These are phyloP conservation scores for Ceriagrion tenellum DNA, from an alignment of 2,888 invertebrate genomes.

Conservation along the genomic window DNA sequence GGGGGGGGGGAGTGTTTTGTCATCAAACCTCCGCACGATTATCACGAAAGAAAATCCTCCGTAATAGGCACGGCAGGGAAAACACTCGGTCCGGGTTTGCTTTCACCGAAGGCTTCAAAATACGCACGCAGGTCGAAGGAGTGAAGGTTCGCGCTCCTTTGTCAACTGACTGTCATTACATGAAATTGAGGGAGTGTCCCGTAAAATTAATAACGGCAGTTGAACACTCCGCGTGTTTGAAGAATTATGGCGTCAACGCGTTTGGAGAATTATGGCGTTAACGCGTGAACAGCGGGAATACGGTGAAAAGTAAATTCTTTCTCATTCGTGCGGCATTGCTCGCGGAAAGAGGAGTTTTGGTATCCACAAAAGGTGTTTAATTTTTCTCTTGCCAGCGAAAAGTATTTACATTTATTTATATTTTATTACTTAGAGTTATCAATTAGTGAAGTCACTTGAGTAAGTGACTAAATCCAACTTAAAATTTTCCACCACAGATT, in stretches of 20 bases:
- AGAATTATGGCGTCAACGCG: not conserved
- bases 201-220: not conserved
- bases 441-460: no score
- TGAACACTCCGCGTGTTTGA: not conserved
- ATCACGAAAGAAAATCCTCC: not conserved
- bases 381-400: not conserved
- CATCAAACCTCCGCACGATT: not conserved
- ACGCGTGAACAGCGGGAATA: not conserved
- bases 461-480: no score
- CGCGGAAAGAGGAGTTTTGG: not conserved
- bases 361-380: not conserved
- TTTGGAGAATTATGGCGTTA: not conserved
- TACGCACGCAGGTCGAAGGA: not conserved
- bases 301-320: not conserved
- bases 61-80: slow-evolving; percentile 21
- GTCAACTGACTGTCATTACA: not conserved
- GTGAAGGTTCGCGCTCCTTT: not conserved
- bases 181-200: not conserved
- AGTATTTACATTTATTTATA: no score
- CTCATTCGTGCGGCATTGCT: not conserved
- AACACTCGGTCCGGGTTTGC: not conserved
- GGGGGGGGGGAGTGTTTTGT: not conserved
- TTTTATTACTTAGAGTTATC: not conserved
- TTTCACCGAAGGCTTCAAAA: not conserved
- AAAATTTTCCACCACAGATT: no score